Percentiles rank a stretch among this genome's conserved stretches.
Evolutionary conservation across 2,888 invertebrate genomes (phyloP).

Genomic region (Nemoura dubitans): DNA sequence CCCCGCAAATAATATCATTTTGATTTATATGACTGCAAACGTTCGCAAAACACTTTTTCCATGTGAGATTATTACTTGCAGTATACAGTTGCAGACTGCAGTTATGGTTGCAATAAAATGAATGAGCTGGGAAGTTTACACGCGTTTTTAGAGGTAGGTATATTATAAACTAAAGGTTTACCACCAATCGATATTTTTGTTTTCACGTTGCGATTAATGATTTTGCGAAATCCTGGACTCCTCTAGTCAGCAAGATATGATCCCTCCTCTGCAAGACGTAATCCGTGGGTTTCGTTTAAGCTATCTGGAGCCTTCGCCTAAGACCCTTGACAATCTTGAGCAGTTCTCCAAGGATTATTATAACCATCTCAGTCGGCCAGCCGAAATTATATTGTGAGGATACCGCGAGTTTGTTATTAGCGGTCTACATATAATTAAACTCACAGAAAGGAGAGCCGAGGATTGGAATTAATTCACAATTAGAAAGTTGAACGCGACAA

Average conservation of each 20-base stretch:
- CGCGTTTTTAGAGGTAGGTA: too few relatives aligned
- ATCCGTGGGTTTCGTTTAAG: not conserved
- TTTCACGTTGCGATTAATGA: not conserved
- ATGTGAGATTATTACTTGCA: not conserved
- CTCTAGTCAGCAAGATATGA: not conserved
- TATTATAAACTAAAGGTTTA: too few relatives aligned
- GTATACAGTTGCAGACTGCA: not conserved
- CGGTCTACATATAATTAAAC: not conserved
- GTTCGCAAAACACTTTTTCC: not conserved
- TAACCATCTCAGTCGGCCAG: not conserved
- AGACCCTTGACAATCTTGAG: slow-evolving; percentile 12
- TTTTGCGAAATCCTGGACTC: not conserved
- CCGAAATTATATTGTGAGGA: not conserved
- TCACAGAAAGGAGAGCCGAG: not conserved
- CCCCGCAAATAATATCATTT: not conserved
- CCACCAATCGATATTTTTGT: not conserved
- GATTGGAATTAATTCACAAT: not conserved
- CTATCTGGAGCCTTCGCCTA: not conserved
- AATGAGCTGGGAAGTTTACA: too few relatives aligned
- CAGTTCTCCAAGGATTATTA: not conserved
- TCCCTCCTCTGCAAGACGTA: not conserved
- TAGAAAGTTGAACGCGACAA: not conserved
- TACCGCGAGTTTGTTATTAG: not conserved
- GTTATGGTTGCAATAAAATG: not conserved
- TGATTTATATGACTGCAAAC: not conserved